phyloP scores from a whole-genome alignment of 2,113 vertebrate species.

The Sebastes fasciatus region DNA sequence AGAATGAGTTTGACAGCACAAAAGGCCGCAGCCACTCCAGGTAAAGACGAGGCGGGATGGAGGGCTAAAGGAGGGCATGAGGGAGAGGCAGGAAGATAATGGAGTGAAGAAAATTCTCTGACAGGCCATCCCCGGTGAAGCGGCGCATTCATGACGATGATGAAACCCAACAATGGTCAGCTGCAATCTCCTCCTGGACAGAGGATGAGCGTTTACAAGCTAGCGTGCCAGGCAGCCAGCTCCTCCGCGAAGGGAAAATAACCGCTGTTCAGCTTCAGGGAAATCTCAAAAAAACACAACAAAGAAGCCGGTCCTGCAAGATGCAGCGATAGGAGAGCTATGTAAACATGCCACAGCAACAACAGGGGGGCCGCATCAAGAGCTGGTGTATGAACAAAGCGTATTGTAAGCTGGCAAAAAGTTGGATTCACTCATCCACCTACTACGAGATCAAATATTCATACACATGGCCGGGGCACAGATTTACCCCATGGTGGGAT shows the following conservation, averaged over 20 bases:
- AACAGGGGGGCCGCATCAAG: conserved; percentile 2
- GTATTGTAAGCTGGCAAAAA: conserved; percentile 4
- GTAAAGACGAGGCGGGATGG: conserved; percentile 11
- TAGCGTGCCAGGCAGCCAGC: conserved; percentile 16
- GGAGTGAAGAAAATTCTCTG: conserved; percentile 50
- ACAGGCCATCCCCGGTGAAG: conserved; percentile 53
- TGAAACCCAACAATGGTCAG: conserved; percentile 71
- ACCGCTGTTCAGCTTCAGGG: conserved; percentile 40
- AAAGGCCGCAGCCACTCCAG: conserved; percentile 23
- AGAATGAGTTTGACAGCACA: conserved; percentile 43
- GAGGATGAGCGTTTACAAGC: conserved; percentile 40
- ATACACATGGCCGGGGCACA: not conserved
- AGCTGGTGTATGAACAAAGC: conserved; percentile 11
- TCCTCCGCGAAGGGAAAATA: conserved; percentile 25
- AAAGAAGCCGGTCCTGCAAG: conserved; percentile 51
- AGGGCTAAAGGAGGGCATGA: conserved; percentile 33
- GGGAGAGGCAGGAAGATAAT: conserved; percentile 48
- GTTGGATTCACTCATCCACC: conserved; percentile 8
- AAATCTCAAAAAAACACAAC: conserved; percentile 49
- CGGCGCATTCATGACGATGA: conserved; percentile 53
- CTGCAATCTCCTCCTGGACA: conserved; percentile 61
- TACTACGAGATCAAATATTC: conserved; percentile 19
- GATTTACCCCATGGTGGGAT: conserved; percentile 25
- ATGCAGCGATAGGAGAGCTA: conserved; percentile 45
- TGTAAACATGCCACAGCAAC: conserved; percentile 56